Percentiles rank a stretch among this genome's conserved stretches.
Conservation (phyloP, 1,140 invertebrate genomes). For the Papilio helenus region DNA sequence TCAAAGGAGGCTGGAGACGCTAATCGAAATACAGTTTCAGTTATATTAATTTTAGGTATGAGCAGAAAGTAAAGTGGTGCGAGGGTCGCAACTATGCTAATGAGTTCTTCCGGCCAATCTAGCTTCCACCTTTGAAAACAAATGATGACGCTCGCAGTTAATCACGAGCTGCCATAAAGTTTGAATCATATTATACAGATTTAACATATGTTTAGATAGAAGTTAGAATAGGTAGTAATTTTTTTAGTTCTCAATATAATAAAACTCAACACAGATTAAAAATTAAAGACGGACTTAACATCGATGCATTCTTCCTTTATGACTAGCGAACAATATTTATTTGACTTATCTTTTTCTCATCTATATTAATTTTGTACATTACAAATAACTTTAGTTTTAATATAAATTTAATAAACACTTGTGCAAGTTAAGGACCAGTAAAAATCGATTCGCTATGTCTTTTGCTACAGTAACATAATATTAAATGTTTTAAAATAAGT, state of each 20-base stretch:
- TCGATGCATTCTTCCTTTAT: background rate
- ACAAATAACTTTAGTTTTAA: background rate
- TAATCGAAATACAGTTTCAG: background rate
- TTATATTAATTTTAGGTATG: too few species aligned
- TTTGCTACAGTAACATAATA: background rate
- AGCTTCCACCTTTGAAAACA: too few species aligned
- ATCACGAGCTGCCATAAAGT: background rate
- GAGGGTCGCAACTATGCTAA: too few species aligned
- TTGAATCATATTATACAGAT: background rate
- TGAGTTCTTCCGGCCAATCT: background rate
- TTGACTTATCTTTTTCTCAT: background rate
- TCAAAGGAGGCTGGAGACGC: background rate
- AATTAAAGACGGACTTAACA: background rate
- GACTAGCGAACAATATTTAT: too few species aligned
- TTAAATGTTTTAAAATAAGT: background rate
- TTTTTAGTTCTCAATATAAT: too few species aligned
- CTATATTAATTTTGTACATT: background rate
- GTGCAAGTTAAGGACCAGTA: background rate
- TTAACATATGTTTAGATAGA: background rate
- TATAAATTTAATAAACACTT: background rate
- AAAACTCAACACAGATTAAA: background rate
- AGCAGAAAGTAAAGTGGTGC: background rate
- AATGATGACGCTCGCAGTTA: background rate
- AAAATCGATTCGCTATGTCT: background rate
- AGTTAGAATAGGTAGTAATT: too few species aligned